Base-by-base conservation (phyloP, 1,140 invertebrate genomes). In the Brachionus paranguensis region DNA sequence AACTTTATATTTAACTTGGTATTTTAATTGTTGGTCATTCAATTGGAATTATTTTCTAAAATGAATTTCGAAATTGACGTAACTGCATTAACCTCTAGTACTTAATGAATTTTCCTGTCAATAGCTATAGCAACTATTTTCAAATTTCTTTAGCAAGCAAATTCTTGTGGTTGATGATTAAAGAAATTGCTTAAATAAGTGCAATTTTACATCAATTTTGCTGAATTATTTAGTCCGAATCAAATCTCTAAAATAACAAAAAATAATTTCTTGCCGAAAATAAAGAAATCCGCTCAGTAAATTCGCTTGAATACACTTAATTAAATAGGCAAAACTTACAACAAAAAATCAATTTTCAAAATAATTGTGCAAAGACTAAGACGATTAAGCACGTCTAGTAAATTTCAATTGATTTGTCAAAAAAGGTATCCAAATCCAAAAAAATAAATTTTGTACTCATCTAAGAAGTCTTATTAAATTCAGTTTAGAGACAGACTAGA, bases 401-500 rank as follows among this genome's bases (percentile, higher is more conserved):
- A 41, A 37, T 72, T 41, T 72, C 29, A 72, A 72, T 72, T 72
- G 68, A 72, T 72, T 72, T 72, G 68, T 72, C 64, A 68, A 68
- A 33, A 68, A 68, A 68, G 33, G 33, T 33, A 68, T 68, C 33
- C 24, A 33, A 33, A 68, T 68, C 33, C 11, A 68, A 68, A 33
- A 68, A 27, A 33, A 68, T 29, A 68, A 68, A 12, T 68, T 68
- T 33, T 20, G 11, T 7, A 37, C 20, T 33, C 12, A 29, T 68
- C 37, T 68, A 29, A 37, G 64, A 68, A 68, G 24, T 68, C 64
- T 8, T 68, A 68, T 68, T 68, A 68, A 68, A 68, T 33, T 55
- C 53, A 55, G 17, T 68, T 68, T 33, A 68, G 64, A 68, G 64
- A 68, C 24, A 29, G 33, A 29, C n/a, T 29, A 5, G 5, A 55